Base-by-base conservation (phyloP, 2,113 vertebrate genomes). In the Macroglossus sobrinus region DNA sequence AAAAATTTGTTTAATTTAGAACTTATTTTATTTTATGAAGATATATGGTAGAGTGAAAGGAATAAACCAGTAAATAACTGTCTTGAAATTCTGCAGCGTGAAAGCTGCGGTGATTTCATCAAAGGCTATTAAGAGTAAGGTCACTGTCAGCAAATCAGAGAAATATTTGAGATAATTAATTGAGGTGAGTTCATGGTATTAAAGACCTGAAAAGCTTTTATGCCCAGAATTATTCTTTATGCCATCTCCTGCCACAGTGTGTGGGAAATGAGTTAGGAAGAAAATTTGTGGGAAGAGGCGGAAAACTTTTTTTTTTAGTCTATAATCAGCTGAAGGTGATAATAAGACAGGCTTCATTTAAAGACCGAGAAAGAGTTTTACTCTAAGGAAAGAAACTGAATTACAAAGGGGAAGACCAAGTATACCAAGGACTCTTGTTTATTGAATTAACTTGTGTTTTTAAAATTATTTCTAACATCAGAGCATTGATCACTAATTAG, bases 1-100 rank as follows among this genome's bases (percentile, higher is more conserved):
- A 88, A 81, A 81, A 84, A 88, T 87, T 84, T 38, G 24, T 78
- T 95, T 96, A 79, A 84, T 88, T 97, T 97, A 80, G 75, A 87
- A 93, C 22, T 79, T 91, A 53, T 64, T 91, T 91, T 85, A 92
- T 82, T 95, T 96, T 79, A 91, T 92, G 84, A 96, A 90, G 79
- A 80, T 61, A 91, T 89, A 89, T 88, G 80, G 33, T 89, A 13
- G 47, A 81, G 15, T 95, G 68, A 95, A 91, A 93, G 79, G 84
- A 92, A 96, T 87, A 63, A 94, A 57, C 59, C 24, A 81, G 80
- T 93, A 91, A 93, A 84, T 92, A 94, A 93, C 57, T 96, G 64
- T 91, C 91, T 95, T 95, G 71, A 69, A 95, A 88, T 79, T 90
- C 11, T 92, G 38, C 10, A 33, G 40, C 89, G 63, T 75, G 64